Conservation (phyloP, 2,797 vertebrate species). For the Trichosurus vulpecula region DNA sequence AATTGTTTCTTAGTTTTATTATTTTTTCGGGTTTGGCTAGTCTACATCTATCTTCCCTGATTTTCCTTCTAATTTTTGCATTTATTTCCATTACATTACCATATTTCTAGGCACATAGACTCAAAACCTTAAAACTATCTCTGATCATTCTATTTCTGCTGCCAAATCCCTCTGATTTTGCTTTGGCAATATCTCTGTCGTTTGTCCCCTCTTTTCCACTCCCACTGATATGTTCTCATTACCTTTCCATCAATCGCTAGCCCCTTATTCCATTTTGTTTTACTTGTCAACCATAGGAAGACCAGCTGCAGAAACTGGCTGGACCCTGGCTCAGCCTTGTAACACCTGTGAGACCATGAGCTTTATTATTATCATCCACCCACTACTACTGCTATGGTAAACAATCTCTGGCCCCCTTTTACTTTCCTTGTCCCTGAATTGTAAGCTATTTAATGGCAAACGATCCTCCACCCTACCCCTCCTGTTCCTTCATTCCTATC, state of each 20-base stretch:
- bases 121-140: background rate
- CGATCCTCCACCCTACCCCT: background rate
- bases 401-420: background rate
- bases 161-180: background rate
- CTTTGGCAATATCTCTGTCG: background rate
- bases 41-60: slow-evolving; percentile 22
- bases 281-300: background rate
- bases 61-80: slow-evolving; percentile 30
- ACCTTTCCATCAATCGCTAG: background rate
- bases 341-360: background rate
- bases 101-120: background rate
- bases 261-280: background rate
- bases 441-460: background rate
- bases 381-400: background rate
- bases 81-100: background rate
- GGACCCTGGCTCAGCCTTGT: background rate
- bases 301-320: background rate
- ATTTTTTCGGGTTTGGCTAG: background rate
- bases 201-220: background rate
- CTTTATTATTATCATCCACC: background rate
- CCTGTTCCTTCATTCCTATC: background rate
- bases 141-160: background rate
- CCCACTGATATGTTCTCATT: background rate
- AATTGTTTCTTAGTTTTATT: background rate
- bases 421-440: background rate